Evolutionary conservation across 1,140 invertebrate species (phyloP).

Genomic region (Sipha flava): DNA sequence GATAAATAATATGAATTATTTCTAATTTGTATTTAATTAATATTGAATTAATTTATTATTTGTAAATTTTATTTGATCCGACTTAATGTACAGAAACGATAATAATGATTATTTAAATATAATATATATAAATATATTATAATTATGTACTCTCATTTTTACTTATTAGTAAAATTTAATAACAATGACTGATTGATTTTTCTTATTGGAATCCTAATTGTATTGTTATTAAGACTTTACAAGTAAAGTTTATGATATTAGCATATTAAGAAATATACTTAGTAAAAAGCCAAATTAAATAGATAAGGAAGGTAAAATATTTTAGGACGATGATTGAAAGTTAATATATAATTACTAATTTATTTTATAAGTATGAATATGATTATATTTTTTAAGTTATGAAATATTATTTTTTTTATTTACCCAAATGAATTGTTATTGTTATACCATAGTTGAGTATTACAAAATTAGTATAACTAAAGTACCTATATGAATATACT

Average conservation of each 20-base stretch:
- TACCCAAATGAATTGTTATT: not conserved
- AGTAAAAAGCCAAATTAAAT: not conserved
- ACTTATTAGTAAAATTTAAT: not conserved
- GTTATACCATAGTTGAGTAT: not conserved
- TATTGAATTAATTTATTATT: not conserved
- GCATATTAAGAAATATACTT: not conserved
- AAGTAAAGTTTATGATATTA: not conserved
- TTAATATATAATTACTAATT: not conserved
- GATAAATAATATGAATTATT: conserved; percentile 25
- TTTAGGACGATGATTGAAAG: not conserved
- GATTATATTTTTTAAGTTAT: not conserved
- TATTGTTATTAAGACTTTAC: not conserved
- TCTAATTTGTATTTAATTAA: not conserved
- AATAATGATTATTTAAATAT: not conserved
- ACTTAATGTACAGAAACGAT: not conserved
- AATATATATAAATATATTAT: no score
- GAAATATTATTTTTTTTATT: not conserved
- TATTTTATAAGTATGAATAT: not conserved
- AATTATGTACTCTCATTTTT: no score
- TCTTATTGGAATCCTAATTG: not conserved
- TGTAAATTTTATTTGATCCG: not conserved
- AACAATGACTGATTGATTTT: conserved; percentile 21
- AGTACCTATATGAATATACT: not conserved
- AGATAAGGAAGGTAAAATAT: not conserved
- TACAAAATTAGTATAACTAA: not conserved